Percentiles rank a stretch among this genome's conserved stretches.
Conservation (phyloP, 2,113 vertebrate species). For the Lichenostomus cassidix region DNA sequence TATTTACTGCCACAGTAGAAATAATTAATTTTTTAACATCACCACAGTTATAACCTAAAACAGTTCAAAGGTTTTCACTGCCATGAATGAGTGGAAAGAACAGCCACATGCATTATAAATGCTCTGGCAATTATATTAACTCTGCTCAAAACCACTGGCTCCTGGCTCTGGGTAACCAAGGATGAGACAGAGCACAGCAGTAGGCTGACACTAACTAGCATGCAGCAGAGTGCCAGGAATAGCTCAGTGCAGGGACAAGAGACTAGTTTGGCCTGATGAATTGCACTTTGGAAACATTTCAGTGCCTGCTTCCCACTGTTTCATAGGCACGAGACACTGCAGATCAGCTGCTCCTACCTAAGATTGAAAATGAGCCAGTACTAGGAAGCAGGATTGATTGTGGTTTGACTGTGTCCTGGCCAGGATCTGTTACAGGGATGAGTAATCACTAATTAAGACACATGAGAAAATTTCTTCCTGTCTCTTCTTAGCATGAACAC, state of each 20-base stretch:
- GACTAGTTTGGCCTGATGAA: neutral
- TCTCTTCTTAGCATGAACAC: neutral
- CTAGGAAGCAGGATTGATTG: neutral
- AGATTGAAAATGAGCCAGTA: neutral
- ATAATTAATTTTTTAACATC: neutral
- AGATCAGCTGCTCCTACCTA: neutral
- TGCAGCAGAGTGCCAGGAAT: neutral
- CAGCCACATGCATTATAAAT: neutral
- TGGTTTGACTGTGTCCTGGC: neutral
- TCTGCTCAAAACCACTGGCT: neutral
- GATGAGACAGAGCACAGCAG: neutral
- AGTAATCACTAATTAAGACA: neutral
- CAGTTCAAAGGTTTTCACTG: neutral
- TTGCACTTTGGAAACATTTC: neutral
- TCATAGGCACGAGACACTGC: neutral
- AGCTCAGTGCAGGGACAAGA: neutral
- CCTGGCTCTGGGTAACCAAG: neutral
- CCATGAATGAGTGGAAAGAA: neutral
- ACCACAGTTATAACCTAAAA: neutral
- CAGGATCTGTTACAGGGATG: neutral
- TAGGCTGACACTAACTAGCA: fast-evolving
- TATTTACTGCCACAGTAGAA: neutral
- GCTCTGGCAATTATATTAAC: neutral
- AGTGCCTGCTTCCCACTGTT: neutral
- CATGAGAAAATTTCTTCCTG: neutral